Base-by-base conservation (phyloP, 2,888 invertebrate species). In the Palloptera scutellata region DNA sequence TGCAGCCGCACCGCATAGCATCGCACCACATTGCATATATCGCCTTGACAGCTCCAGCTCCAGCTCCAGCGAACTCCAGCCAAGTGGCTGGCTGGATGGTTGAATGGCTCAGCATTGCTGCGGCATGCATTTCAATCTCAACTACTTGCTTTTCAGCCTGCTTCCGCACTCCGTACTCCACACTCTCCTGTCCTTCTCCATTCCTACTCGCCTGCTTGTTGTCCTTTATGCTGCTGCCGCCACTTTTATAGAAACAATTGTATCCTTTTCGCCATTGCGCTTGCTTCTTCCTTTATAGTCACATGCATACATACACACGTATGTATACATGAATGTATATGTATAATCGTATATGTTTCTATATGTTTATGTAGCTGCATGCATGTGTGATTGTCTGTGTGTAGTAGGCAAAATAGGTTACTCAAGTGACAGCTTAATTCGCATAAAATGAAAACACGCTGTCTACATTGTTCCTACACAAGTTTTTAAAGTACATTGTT, bases 401-500 rank as follows among this genome's bases (percentile, higher is more conserved):
- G 70, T 71, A 61, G 69, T 68, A 62, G 75, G 77, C 77, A 77
- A 79, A 77, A 76, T 76, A 77, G 78, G 80, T 71, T 81, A 79
- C 81, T 80, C 78, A 79, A 81, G 81, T 80, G 81, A 78, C 79
- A 79, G 81, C 81, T 81, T 82, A 82, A 81, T 78, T 82, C 82
- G 82, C 82, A 81, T 81, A 81, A 81, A 81, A 81, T 81, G 82
- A 81, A 81, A 81, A 81, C 81, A 81, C 81, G 82, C 79, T 81
- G 82, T 82, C 82, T 81, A 81, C 81, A 81, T 79, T 79, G 79
- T 82, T 81, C 79, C 80, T 81, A 82, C 81, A 81, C 53, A 30
- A 30, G 30, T 30, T 30, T 30, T 30, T 30, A 30, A 6, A 30
- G 6, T 30, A 30, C 30, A 30, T 30, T 30, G 30, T 30, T 30